These are phyloP conservation scores for Arenicola marina DNA, from an alignment of 2,888 invertebrate species.

Conservation along the genomic window DNA sequence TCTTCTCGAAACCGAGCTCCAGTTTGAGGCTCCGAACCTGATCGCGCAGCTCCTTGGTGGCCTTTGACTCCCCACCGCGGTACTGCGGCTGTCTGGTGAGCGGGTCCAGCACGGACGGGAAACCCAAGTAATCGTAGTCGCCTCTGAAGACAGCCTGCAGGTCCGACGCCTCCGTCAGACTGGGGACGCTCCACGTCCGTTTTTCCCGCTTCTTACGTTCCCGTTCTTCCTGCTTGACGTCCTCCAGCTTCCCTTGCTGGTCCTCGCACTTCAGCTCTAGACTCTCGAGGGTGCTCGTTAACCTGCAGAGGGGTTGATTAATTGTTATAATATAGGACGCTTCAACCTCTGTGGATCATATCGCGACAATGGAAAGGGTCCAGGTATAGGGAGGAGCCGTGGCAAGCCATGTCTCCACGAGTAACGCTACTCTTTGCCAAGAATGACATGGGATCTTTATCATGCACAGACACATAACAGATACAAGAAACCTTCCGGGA, in stretches of 20 bases:
- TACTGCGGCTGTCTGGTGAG: not conserved
- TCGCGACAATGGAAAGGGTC: no score
- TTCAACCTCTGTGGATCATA: no score
- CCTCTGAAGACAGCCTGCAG: conserved; percentile 65
- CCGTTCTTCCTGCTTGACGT: conserved; percentile 62
- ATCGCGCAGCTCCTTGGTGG: conserved; percentile 45
- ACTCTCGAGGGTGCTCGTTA: conserved; percentile 61
- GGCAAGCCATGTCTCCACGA: no score
- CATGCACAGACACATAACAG: no score
- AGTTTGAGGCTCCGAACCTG: conserved; percentile 45
- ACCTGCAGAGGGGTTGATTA: no score
- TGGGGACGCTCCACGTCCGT: conserved; percentile 37
- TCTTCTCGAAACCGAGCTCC: conserved; percentile 45
- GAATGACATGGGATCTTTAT: no score
- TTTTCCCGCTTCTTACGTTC: conserved; percentile 38
- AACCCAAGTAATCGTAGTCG: conserved; percentile 41
- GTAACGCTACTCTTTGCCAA: no score
- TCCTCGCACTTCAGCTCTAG: conserved; percentile 84
- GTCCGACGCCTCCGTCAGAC: conserved; percentile 14
- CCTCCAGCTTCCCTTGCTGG: conserved; percentile 78
- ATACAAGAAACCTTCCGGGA: no score
- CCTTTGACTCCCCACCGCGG: conserved; percentile 17
- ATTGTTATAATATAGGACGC: no score
- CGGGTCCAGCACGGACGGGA: conserved; percentile 36
- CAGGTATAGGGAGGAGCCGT: no score